Evolutionary conservation across 1,140 invertebrate genomes (phyloP).

Genomic region (Laupala kohalensis): DNA sequence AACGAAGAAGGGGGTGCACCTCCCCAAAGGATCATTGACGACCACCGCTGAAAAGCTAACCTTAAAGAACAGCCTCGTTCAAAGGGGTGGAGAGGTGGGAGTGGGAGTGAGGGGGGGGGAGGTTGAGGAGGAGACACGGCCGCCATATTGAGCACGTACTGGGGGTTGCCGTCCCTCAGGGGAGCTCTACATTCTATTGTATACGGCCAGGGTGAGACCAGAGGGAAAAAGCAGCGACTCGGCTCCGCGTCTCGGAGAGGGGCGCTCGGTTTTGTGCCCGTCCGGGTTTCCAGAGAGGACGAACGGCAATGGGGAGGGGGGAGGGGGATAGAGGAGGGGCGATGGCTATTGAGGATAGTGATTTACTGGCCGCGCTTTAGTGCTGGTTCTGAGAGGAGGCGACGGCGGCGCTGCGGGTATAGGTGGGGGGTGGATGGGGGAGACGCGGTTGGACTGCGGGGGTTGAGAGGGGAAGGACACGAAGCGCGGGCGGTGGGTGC

Average conservation of each 20-base stretch:
- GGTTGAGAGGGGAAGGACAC: neutral
- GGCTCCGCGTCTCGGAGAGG: slow-evolving; percentile 26
- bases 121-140: slow-evolving; percentile 28
- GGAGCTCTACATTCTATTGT: slow-evolving; percentile 3
- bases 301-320: too few species aligned
- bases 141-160: slow-evolving; percentile 27
- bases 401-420: too few species aligned
- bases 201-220: slow-evolving; percentile 20
- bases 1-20: neutral
- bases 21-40: slow-evolving; percentile 6
- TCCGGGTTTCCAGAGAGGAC: neutral
- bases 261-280: neutral
- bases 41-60: slow-evolving; percentile 20
- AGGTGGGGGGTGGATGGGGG: too few species aligned
- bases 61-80: slow-evolving; percentile 16
- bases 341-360: neutral
- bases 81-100: slow-evolving; percentile 7
- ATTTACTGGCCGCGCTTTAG: neutral
- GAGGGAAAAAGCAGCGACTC: slow-evolving; percentile 31
- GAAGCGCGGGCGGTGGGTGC: too few species aligned
- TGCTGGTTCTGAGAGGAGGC: neutral
- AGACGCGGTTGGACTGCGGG: too few species aligned
- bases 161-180: slow-evolving; percentile 13
- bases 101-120: slow-evolving; percentile 18
- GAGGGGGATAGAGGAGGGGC: neutral